Conservation (phyloP, 2,797 vertebrate species). For the Coendou prehensilis region DNA sequence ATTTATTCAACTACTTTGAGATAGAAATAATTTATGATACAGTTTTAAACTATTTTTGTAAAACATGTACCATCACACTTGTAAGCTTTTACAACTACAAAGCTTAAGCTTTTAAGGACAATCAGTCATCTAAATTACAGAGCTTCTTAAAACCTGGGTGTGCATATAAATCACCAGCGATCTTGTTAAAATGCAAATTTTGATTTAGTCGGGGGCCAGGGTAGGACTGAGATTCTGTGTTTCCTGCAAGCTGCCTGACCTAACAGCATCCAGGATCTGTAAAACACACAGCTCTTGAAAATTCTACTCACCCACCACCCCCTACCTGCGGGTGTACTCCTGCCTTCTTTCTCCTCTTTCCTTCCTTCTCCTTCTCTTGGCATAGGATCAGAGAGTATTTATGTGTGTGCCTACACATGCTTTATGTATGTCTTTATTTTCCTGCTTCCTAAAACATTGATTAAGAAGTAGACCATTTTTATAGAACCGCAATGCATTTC, state of each 20-base stretch:
- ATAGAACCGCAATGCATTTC: slow-evolving; percentile 30
- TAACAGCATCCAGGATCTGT: neutral
- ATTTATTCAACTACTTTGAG: neutral
- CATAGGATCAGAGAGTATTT: neutral
- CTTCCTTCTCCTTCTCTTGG: neutral
- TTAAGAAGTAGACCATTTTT: slow-evolving; percentile 69
- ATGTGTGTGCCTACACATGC: neutral
- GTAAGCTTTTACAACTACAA: neutral
- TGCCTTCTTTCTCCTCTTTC: neutral
- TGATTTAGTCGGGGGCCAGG: neutral
- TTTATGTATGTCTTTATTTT: neutral
- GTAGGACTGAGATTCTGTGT: neutral
- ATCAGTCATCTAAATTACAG: neutral
- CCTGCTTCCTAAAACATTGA: slow-evolving; percentile 61
- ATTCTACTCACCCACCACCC: neutral
- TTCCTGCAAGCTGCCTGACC: neutral
- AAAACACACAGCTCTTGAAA: neutral
- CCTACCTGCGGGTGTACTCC: neutral
- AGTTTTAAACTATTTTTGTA: slow-evolving; percentile 2
- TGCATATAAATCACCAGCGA: neutral
- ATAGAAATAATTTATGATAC: neutral
- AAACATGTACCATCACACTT: neutral
- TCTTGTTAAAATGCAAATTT: slow-evolving; percentile 69
- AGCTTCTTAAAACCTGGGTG: neutral
- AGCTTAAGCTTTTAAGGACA: neutral